Conservation (phyloP, 2,888 invertebrate genomes). For the Andrena flavipes region DNA sequence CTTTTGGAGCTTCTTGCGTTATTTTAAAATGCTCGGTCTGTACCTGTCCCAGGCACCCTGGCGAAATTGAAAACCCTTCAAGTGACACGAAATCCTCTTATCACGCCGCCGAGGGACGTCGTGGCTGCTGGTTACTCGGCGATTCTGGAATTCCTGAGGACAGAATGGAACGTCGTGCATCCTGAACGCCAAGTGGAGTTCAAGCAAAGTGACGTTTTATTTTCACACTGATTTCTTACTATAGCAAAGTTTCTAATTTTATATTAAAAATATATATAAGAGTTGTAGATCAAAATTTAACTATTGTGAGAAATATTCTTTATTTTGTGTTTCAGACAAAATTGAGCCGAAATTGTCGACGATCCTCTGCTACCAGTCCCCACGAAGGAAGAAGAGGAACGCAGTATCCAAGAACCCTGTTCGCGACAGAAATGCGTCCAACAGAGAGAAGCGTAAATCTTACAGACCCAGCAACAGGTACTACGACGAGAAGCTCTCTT, state of each 20-base stretch:
- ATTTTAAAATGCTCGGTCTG: background rate
- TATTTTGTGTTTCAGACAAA: conserved; percentile 42
- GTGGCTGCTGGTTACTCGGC: conserved; percentile 86
- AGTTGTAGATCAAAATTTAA: background rate
- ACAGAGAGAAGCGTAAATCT: conserved; percentile 69
- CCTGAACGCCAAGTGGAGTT: conserved; percentile 74
- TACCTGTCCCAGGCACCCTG: conserved; percentile 84
- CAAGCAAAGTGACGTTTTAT: conserved; percentile 46
- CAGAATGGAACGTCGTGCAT: conserved; percentile 81
- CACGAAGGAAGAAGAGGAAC: conserved; percentile 49
- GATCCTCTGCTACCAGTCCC: conserved; percentile 74
- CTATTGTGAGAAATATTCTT: background rate
- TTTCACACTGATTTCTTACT: background rate
- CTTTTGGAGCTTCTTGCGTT: background rate
- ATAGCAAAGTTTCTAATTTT: too few species aligned
- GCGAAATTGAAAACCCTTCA: conserved; percentile 88
- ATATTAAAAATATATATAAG: too few species aligned
- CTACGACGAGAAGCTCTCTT: conserved; percentile 1
- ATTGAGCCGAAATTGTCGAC: conserved; percentile 68
- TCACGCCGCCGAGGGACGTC: conserved; percentile 87
- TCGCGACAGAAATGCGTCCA: conserved; percentile 56
- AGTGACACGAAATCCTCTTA: conserved; percentile 87
- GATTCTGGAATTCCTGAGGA: conserved; percentile 83
- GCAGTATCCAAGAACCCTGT: conserved; percentile 9
- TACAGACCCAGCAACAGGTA: conserved; percentile 81